Base-by-base conservation (phyloP, 2,113 vertebrate genomes). In the Cyphotilapia sp. region DNA sequence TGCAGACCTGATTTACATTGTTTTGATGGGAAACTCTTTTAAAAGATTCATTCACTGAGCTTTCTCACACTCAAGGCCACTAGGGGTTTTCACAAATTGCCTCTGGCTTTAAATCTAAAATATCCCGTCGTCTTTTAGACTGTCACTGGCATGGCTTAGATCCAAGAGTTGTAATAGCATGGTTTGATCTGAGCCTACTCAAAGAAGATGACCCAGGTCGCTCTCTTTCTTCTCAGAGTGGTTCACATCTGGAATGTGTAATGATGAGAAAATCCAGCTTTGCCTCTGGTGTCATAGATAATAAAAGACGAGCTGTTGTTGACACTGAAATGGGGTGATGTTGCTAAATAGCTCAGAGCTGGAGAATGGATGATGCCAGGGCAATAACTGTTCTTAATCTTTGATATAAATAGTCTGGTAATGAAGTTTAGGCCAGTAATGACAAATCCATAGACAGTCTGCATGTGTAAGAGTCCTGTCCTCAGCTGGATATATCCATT, bases 231-330 rank as follows among this genome's bases (percentile, higher is more conserved):
- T 92, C 90, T 81, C 56, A 6, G 84, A 85, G 51, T 89, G 14
- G 22, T 84, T 89, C 91, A 91, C 95, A 95, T 95, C 94, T 95
- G 93, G 94, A 93, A 90, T 27, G 56, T 88, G 90, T 94, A 93
- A 93, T 14, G 81, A 84, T 81, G 83, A 87, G 81, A 82, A 91
- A 90, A 56, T 91, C 85, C 49, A 82, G 57, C 81, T 76, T 86
- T 88, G 88, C 85, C 85, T 91, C 81, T 86, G 92, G 92, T 92
- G 90, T 91, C 89, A 88, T 13, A 38, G 69, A 33, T 56, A 82
- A 92, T 91, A 93, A 95, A 87, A 89, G 83, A 94, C 80, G 83
- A 95, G 89, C 81, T 93, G 90, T 45, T 82, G 88, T 83, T 80
- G 87, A 95, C 88, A 17, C 40, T 84, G 27, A 87, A 94, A 87